Conservation (phyloP, 2,888 invertebrate species). For the Phyllotreta cruciferae region DNA sequence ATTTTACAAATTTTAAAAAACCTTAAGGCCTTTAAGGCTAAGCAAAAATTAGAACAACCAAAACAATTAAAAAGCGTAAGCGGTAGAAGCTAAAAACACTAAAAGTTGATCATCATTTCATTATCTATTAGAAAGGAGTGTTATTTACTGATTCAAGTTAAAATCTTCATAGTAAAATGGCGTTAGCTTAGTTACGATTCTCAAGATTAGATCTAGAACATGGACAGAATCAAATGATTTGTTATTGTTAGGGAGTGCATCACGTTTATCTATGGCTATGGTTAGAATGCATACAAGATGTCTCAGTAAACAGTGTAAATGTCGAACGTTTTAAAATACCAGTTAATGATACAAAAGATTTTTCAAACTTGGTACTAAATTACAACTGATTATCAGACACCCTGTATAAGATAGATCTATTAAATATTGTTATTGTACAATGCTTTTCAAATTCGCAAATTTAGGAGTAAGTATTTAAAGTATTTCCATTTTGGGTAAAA, state of each 20-base stretch:
- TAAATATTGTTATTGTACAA: constrained; percentile 26
- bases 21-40: constrained; percentile 16
- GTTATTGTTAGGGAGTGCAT: constrained; percentile 39
- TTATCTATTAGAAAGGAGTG: constrained; percentile 29
- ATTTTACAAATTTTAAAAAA: background rate
- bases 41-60: constrained; percentile 10
- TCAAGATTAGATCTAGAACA: constrained; percentile 36
- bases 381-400: constrained; percentile 22
- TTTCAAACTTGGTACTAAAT: background rate
- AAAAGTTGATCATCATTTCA: constrained; percentile 14
- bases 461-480: too few species aligned
- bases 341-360: background rate
- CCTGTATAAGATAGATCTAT: constrained; percentile 26
- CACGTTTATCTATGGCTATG: constrained; percentile 38
- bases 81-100: constrained; percentile 26
- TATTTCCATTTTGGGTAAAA: too few species aligned
- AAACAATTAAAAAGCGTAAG: constrained; percentile 27
- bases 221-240: constrained; percentile 28
- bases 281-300: constrained; percentile 31
- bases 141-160: constrained; percentile 34
- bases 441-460: constrained; percentile 3
- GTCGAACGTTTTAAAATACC: background rate
- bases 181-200: constrained; percentile 34
- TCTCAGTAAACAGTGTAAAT: constrained; percentile 22
- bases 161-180: constrained; percentile 34